Base-by-base conservation (phyloP, 2,888 invertebrate species). In the Macrophya alboannulata region DNA sequence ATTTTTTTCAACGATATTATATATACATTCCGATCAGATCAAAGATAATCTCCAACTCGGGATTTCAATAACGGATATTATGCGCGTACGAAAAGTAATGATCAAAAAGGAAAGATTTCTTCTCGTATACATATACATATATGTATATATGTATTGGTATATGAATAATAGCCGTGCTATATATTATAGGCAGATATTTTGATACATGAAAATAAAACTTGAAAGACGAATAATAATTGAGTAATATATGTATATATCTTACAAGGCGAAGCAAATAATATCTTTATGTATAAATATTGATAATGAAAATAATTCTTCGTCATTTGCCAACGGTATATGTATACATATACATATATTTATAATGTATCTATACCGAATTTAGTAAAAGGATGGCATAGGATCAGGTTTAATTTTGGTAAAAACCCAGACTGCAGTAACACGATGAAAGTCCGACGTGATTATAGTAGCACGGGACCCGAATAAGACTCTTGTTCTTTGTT, bases 381-480 rank as follows among this genome's bases (percentile, higher is more conserved):
- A 40, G 5, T 55, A 8, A 71, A n/a, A 71, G 40, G 40, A 62
- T 17, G 71, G 17, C 17, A 40, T 9, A 37, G 40, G 51, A 79
- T 17, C 15, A 59, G 59, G 21, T 51, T 55, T 55, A 59, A 79
- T 55, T 51, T 55, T 59, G 76, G 21, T 45, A 76, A 76, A 48
- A 76, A 79, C 43, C 79, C 40, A 12, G 55, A 37, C 59, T 45
- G 48, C n/a, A n/a, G n/a, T 76, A 31, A 59, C 37, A 37, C n/a
- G 79, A 79, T 40, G 79, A 79, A 79, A 51, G 59, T 55, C 21
- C 40, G 37, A 15, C n/a, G 79, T 76, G 43, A 55, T 79, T 79
- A 59, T 12, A 59, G 59, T 55, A 21, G 31, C 48, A 9, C 55
- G 77, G 21, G 51, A 77, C 25, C 55, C 12, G 77, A 21, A 8